A percentile compares a stretch with the other conserved stretches of the same genome.
phyloP scores from a whole-genome alignment of 2,888 invertebrate genomes.

The Mythimna lalbum region DNA sequence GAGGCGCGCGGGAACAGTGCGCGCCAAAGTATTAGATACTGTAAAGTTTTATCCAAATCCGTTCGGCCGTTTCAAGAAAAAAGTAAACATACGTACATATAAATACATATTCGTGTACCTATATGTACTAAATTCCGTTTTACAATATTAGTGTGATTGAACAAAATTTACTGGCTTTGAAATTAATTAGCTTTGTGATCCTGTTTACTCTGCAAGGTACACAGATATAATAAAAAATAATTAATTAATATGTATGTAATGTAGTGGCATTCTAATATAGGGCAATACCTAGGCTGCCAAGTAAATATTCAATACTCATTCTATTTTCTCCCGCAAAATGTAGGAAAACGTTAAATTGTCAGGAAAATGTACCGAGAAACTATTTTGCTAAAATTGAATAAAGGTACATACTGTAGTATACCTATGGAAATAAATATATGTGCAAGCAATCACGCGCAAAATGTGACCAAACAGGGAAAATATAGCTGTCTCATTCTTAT shows the following conservation, averaged over 20 bases:
- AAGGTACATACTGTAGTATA: neutral
- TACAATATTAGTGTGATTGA: no score
- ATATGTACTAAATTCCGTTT: no score
- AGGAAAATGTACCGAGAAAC: conserved; percentile 25
- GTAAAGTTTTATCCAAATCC: no score
- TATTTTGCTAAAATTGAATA: conserved; percentile 20
- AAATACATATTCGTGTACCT: no score
- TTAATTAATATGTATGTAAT: neutral
- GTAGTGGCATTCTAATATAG: neutral
- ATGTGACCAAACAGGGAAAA: neutral
- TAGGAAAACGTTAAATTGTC: conserved; percentile 19
- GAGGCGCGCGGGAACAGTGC: no score
- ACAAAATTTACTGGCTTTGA: no score
- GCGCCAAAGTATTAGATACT: no score
- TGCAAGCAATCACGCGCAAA: conserved; percentile 19
- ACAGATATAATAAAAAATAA: neutral
- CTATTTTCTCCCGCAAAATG: neutral
- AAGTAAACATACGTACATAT: no score
- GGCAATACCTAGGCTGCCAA: neutral
- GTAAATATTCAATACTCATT: conserved; percentile 3
- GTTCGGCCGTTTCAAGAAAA: no score
- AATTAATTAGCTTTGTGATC: neutral
- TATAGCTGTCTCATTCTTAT: conserved; percentile 7
- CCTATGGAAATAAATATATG: conserved; percentile 28
- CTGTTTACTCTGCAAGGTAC: neutral